A percentile compares a stretch with the other conserved stretches of the same genome.
Conservation (phyloP, 2,113 vertebrate genomes). For the Neodon shergylaensis region DNA sequence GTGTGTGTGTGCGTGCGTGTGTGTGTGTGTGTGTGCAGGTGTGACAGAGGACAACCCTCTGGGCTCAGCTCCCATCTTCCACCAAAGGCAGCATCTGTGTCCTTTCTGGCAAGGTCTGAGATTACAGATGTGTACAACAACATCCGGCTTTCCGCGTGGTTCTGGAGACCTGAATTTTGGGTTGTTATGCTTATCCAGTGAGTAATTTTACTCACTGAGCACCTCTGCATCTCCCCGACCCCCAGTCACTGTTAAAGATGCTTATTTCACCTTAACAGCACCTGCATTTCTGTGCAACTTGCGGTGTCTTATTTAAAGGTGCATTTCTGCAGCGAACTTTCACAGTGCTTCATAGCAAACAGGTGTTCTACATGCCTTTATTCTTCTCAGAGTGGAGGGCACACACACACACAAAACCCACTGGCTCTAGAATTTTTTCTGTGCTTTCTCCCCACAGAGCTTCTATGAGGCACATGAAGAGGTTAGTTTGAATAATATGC, state of each 20-base stretch:
- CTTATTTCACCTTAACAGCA: neutral
- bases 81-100: neutral
- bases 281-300: neutral
- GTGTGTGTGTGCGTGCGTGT: too few species aligned
- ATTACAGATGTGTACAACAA: neutral
- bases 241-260: neutral
- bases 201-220: neutral
- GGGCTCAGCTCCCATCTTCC: neutral
- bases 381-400: neutral
- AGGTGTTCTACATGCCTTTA: neutral
- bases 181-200: neutral
- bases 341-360: neutral
- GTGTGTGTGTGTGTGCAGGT: neutral
- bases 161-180: neutral
- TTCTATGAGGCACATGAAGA: neutral
- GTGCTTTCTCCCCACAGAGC: neutral
- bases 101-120: neutral
- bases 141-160: neutral
- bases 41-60: neutral
- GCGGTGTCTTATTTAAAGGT: neutral
- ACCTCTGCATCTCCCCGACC: neutral
- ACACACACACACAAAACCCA: accelerated
- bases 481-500: neutral
- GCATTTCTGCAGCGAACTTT: neutral
- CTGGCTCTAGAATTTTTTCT: neutral